Evolutionary conservation across 1,140 invertebrate genomes (phyloP), one percentile per base, ranked within the genome.

Genomic region (Drusus annulatus): DNA sequence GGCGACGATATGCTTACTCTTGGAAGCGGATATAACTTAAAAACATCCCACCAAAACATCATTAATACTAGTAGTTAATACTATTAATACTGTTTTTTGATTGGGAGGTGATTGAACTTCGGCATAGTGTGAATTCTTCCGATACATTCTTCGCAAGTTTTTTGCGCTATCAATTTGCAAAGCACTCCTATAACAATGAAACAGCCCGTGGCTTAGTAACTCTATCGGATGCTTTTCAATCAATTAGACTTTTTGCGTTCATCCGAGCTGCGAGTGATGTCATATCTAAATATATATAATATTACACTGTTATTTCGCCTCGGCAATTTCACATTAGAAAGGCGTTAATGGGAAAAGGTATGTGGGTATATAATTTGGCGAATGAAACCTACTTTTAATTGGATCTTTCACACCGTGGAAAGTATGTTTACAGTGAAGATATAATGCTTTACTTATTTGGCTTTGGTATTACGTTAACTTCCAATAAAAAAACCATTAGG

Each of bases 291-390:
- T 25, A 45, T 45, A 45, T 13, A 45, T 45, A 45, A 45, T 45
- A 13, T 45, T 45, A 45, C 0, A 45, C 13, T 45, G 13, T 45
- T 45, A 45, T 8, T 60, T 60, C 23, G 56, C 19, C 56, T 60
- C 56, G 56, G 56, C 56, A n/a, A 60, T 60, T 65, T 65, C 62
- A 65, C 62, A 65, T 65, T 65, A 65, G 62, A 65, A 65, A 65
- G 62, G 62, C 62, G 16, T 19, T 28, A 65, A 45, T 45, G 36
- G 36, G 8, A 45, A 45, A 45, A 13, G 36, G 23, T 25, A 13
- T 28, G 25, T n/a, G n/a, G n/a, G n/a, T 36, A 25, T 65, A 28
- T 31, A 65, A 65, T 65, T 65, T 16, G 62, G 62, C 56, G 3
- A 60, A 65, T 28, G 23, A 25, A 16, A 65, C 62, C 62, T 25